These are phyloP conservation scores for Melipona quadrifasciata DNA, from an alignment of 1,140 invertebrate genomes.

Conservation along the genomic window DNA sequence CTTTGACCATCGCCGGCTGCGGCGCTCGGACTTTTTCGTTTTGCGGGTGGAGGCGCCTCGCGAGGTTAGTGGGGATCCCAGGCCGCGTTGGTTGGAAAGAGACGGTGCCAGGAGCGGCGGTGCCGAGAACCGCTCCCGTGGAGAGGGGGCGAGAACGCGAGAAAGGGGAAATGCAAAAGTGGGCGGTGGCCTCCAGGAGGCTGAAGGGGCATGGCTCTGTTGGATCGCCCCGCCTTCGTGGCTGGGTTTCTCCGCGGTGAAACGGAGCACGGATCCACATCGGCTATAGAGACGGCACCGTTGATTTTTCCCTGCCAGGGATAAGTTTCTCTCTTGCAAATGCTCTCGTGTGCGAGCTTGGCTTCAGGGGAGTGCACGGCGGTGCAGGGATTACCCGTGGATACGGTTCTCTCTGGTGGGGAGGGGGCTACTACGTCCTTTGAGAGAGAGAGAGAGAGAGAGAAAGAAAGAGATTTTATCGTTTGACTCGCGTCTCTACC, in stretches of 20 bases:
- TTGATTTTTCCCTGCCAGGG: slow-evolving; percentile 64
- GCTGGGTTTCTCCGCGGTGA: background rate
- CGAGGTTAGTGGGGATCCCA: slow-evolving; percentile 42
- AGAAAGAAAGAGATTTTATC: slow-evolving; percentile 76
- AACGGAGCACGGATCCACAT: background rate
- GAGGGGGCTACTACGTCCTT: background rate
- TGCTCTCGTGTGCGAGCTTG: slow-evolving; percentile 28
- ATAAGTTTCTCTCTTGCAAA: slow-evolving; percentile 69
- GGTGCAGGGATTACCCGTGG: slow-evolving; percentile 23
- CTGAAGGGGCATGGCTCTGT: slow-evolving; percentile 55
- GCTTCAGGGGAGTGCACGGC: slow-evolving; percentile 31
- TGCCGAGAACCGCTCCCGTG: too few relatives aligned
- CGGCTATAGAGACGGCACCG: background rate
- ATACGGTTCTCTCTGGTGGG: background rate
- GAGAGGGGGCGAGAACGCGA: slow-evolving; percentile 43
- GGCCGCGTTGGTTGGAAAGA: slow-evolving; percentile 36
- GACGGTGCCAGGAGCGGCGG: background rate
- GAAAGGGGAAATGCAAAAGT: slow-evolving; percentile 55
- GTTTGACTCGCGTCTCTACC: slow-evolving; percentile 73
- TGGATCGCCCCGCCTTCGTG: slow-evolving; percentile 40
- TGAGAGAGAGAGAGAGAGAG: background rate
- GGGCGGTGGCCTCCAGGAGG: slow-evolving; percentile 55
- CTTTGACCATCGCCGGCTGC: slow-evolving; percentile 63
- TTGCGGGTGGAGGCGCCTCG: slow-evolving; percentile 51
- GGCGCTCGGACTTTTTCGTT: slow-evolving; percentile 73